These are phyloP conservation scores for Bembecia ichneumoniformis DNA, from an alignment of 2,888 invertebrate genomes.

Conservation along the genomic window DNA sequence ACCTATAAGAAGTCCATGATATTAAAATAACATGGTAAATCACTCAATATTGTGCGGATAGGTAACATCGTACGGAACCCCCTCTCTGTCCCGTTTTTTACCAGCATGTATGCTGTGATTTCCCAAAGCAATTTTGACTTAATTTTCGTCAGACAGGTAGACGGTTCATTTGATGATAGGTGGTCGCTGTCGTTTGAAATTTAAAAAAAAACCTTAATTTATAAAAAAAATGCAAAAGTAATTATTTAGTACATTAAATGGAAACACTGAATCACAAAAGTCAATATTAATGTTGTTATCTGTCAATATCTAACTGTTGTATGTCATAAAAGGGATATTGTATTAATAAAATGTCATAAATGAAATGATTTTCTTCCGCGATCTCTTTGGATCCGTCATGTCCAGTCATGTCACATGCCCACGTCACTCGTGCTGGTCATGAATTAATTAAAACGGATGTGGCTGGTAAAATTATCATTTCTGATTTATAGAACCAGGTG, in stretches of 20 bases:
- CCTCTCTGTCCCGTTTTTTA: too few species aligned
- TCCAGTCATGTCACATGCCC: background rate
- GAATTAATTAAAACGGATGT: constrained; percentile 61
- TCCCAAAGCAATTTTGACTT: too few species aligned
- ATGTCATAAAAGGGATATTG: constrained; percentile 2
- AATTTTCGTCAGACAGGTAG: too few species aligned
- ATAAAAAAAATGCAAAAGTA: background rate
- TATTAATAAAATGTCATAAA: constrained; percentile 1
- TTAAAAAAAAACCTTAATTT: background rate
- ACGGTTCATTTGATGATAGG: too few species aligned
- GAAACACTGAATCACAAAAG: background rate
- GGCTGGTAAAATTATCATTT: constrained; percentile 46
- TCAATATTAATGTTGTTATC: background rate
- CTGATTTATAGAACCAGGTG: constrained; percentile 45
- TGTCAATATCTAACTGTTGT: constrained; percentile 4
- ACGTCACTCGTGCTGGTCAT: constrained; percentile 5
- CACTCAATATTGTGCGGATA: too few species aligned
- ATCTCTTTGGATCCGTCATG: background rate
- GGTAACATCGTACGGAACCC: too few species aligned
- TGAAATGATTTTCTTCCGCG: background rate
- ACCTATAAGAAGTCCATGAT: too few species aligned
- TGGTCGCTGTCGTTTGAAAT: background rate
- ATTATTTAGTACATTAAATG: background rate
- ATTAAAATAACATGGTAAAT: too few species aligned
- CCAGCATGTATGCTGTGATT: too few species aligned